Evolutionary conservation across 2,888 invertebrate species (phyloP).

Genomic region (Lutraria lutraria): DNA sequence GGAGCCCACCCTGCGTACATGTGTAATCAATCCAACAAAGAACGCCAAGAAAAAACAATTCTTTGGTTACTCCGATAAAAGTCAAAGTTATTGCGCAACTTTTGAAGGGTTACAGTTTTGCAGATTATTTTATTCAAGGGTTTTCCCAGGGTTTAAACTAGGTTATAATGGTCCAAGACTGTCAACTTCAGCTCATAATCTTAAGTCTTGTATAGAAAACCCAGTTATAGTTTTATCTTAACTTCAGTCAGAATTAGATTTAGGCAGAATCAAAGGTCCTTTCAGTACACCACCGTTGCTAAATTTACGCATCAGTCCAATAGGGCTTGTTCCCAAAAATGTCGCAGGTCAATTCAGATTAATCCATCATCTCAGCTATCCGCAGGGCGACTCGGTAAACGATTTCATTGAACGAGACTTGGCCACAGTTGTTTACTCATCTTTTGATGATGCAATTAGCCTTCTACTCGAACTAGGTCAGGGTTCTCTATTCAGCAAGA

Average conservation of each 20-base stretch:
- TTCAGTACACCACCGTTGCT: slow-evolving; percentile 41
- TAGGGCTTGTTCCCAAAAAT: slow-evolving; percentile 55
- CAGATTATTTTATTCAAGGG: slow-evolving; percentile 37
- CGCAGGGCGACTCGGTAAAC: slow-evolving; percentile 50
- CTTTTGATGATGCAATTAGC: slow-evolving; percentile 49
- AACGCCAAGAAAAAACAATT: slow-evolving; percentile 18
- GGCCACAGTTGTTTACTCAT: slow-evolving; percentile 39
- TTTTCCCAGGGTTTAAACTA: slow-evolving; percentile 46
- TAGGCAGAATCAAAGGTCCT: slow-evolving; percentile 39
- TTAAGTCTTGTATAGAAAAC: slow-evolving; percentile 41
- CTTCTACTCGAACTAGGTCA: slow-evolving; percentile 29
- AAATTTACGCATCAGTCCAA: slow-evolving; percentile 42
- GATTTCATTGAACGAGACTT: slow-evolving; percentile 39
- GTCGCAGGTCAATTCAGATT: slow-evolving; percentile 40
- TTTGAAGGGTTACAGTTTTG: slow-evolving; percentile 8
- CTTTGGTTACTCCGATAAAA: slow-evolving; percentile 35
- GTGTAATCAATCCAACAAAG: slow-evolving; percentile 23
- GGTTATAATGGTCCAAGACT: slow-evolving; percentile 38
- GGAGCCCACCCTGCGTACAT: slow-evolving; percentile 37
- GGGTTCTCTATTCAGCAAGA: slow-evolving; percentile 36
- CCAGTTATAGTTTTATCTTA: slow-evolving; percentile 35
- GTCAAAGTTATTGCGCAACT: slow-evolving; percentile 10
- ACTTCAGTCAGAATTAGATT: slow-evolving; percentile 29
- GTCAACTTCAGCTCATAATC: slow-evolving; percentile 16
- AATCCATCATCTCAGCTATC: slow-evolving; percentile 52